Evolutionary conservation across 2,797 vertebrate genomes (phyloP).

Genomic region (Cyclura pinguis): DNA sequence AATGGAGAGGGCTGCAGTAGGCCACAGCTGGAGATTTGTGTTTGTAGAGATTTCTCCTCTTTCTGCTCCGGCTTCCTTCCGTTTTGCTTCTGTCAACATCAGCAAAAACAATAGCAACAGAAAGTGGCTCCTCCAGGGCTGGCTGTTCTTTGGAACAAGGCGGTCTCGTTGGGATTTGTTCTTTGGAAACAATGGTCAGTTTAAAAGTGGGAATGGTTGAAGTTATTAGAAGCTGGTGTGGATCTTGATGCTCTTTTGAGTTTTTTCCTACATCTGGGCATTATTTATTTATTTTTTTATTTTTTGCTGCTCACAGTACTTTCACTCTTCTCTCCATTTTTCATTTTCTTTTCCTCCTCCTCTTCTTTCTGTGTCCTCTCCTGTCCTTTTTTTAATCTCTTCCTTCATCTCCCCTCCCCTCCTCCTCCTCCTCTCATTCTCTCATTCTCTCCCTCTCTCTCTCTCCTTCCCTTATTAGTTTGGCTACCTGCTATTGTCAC

Average conservation of each 20-base stretch:
- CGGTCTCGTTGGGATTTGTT: not conserved
- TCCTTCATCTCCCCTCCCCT: too few relatives aligned
- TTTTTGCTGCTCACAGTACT: not conserved
- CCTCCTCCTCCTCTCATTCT: too few relatives aligned
- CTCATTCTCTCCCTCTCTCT: not conserved
- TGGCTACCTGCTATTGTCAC: not conserved
- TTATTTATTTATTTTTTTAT: too few relatives aligned
- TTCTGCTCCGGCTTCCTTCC: constrained; percentile 63
- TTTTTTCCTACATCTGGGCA: not conserved
- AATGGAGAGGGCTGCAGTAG: constrained; percentile 57
- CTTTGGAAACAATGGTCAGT: not conserved
- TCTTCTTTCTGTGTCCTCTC: too few relatives aligned
- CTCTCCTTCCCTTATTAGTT: too few relatives aligned
- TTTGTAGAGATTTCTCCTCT: constrained; percentile 6
- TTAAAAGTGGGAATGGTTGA: too few relatives aligned
- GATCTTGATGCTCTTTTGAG: too few relatives aligned
- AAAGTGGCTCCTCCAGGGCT: constrained; percentile 25
- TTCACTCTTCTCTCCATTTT: not conserved
- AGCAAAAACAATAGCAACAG: constrained; percentile 52
- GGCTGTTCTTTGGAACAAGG: constrained; percentile 24
- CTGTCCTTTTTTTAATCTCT: too few relatives aligned
- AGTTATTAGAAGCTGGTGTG: not conserved
- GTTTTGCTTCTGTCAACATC: constrained; percentile 38
- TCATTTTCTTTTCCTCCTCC: not conserved
- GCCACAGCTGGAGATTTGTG: constrained; percentile 48